These are phyloP conservation scores for Saccostrea glomerata DNA, from an alignment of 1,140 invertebrate genomes.

Conservation along the genomic window DNA sequence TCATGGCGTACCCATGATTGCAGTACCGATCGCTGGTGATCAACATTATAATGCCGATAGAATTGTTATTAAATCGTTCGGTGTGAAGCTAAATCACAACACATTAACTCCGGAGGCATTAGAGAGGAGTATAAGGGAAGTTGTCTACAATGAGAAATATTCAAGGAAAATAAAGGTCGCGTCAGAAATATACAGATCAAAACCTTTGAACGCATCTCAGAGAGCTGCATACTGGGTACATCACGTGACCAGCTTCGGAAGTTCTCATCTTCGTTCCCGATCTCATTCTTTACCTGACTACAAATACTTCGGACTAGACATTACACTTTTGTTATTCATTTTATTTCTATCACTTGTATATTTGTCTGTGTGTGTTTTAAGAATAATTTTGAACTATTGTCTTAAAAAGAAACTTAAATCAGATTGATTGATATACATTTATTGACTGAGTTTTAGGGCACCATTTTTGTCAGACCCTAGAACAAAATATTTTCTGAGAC, in stretches of 20 bases:
- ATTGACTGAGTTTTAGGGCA: too few species aligned
- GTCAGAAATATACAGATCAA: conserved; percentile 62
- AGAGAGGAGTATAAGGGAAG: conserved; percentile 47
- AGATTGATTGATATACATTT: neutral
- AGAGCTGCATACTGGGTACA: conserved; percentile 66
- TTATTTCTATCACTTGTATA: neutral
- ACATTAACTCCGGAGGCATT: conserved; percentile 49
- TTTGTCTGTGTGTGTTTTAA: neutral
- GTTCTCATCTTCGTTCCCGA: conserved; percentile 62
- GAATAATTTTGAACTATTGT: neutral
- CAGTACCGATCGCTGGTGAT: conserved; percentile 86
- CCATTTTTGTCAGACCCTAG: too few species aligned
- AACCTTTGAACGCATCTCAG: conserved; percentile 57
- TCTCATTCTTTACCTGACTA: conserved; percentile 63
- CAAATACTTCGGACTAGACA: conserved; percentile 55
- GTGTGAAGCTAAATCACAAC: conserved; percentile 53
- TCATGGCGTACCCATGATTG: conserved; percentile 78
- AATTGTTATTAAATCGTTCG: conserved; percentile 53
- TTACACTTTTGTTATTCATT: neutral
- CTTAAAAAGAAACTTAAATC: neutral
- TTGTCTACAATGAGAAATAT: conserved; percentile 60
- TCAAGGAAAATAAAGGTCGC: conserved; percentile 59
- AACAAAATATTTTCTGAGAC: too few species aligned
- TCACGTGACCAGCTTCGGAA: conserved; percentile 70
- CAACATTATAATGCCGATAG: conserved; percentile 80